These are phyloP conservation scores for Microcebus tavaratra DNA, from an alignment of 2,113 vertebrate genomes.

Conservation along the genomic window DNA sequence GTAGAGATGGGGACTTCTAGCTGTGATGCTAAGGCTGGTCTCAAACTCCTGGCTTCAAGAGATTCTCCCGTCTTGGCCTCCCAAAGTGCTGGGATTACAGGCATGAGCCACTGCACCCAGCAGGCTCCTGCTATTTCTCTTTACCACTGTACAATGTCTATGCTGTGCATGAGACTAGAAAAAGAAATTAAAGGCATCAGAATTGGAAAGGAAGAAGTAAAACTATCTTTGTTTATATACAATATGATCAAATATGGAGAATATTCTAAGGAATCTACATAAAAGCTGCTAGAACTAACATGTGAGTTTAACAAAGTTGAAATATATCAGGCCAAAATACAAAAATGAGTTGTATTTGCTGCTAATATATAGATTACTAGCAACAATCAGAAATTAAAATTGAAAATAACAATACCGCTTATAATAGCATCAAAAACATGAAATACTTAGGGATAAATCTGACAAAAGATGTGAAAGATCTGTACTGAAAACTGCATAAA, in stretches of 20 bases:
- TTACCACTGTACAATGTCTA: neutral
- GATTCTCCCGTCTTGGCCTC: too few relatives aligned
- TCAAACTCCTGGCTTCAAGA: too few relatives aligned
- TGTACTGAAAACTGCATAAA: neutral
- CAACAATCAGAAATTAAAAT: neutral
- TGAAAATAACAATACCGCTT: neutral
- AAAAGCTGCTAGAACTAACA: neutral
- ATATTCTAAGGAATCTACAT: neutral
- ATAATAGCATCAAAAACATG: neutral
- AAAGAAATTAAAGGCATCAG: neutral
- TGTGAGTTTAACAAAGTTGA: neutral
- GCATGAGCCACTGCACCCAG: too few relatives aligned
- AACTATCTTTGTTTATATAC: neutral
- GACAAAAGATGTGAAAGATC: too few relatives aligned
- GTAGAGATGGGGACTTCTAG: too few relatives aligned
- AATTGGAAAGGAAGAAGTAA: neutral
- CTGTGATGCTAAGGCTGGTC: too few relatives aligned
- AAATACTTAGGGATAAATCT: neutral
- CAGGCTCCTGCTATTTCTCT: neutral
- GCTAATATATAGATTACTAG: too few relatives aligned
- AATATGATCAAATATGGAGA: neutral
- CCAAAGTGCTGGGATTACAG: too few relatives aligned
- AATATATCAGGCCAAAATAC: neutral
- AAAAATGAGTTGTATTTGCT: neutral
- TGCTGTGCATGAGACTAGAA: neutral